Evolutionary conservation across 2,113 vertebrate species (phyloP), one percentile per base, ranked within the genome.

Genomic region (Mesocricetus auratus): DNA sequence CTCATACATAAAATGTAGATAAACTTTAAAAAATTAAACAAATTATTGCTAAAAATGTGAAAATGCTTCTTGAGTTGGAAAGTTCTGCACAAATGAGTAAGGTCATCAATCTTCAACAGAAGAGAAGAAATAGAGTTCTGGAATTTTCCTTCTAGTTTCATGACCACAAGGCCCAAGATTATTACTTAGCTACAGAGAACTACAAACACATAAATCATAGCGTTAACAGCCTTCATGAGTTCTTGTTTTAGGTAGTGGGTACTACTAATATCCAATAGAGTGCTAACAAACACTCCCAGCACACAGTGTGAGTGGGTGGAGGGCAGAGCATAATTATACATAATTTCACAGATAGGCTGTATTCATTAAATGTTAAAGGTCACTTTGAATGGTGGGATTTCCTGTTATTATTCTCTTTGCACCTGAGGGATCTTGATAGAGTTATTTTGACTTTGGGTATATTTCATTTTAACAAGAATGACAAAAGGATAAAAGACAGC

Each of bases 391-490:
- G 58, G 66, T 39, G 17, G 4, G 42, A 75, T 58, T 85, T 95
- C 79, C 58, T 29, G 39, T 94, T 83, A 36, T 85, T 86, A 73
- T 45, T 60, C n/a, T 53, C 62, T 56, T 64, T 86, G 16, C n/a
- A 64, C 60, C 17, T 22, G 64, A 66, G 10, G 19, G 21, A 64
- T 92, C 64, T 88, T 60, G 31, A 69, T 89, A 47, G 77, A 31
- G 89, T 64, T 92, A 11, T 74, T 87, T 94, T 93, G 62, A 68
- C 36, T 50, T n/a, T 62, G 24, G 16, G 16, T 50, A n/a, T 21
- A 9, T 62, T 87, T 89, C 69, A 69, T 85, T 88, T 47, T 62
- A 92, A 85, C 33, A 64, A 64, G 89, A 92, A 78, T 26, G 68
- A 83, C 11, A 24, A 16, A 89, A 95, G 42, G 68, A 39, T 26